Evolutionary conservation across 2,797 vertebrate genomes (phyloP).

Genomic region (Aphelocoma californica): DNA sequence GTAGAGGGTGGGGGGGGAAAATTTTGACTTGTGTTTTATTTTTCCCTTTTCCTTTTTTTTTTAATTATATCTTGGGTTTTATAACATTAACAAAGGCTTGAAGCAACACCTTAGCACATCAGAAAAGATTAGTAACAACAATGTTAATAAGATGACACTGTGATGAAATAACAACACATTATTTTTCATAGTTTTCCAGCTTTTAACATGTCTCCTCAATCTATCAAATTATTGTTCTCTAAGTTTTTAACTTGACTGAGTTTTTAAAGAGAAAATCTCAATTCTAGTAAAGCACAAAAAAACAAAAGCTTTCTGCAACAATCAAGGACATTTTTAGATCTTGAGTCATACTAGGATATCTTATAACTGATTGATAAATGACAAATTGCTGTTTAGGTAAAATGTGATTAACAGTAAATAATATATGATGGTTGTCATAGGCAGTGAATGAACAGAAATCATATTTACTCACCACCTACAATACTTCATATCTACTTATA

Average conservation of each 20-base stretch:
- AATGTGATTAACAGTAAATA: conserved; percentile 19
- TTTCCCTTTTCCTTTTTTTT: background rate
- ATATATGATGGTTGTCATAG: background rate
- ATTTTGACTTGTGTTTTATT: background rate
- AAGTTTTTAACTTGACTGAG: background rate
- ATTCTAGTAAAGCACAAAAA: background rate
- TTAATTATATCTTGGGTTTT: background rate
- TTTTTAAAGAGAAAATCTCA: background rate
- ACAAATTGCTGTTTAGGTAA: conserved; percentile 23
- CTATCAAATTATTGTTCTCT: background rate
- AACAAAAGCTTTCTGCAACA: background rate
- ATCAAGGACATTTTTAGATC: background rate
- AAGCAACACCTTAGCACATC: background rate
- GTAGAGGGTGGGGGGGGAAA: too few species aligned
- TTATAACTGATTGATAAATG: conserved; percentile 24
- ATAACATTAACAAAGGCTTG: background rate
- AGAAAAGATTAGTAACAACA: background rate
- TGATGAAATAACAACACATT: background rate
- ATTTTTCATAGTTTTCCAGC: background rate
- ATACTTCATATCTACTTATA: conserved; percentile 31
- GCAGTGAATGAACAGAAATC: conserved; percentile 14
- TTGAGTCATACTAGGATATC: background rate
- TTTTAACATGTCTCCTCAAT: background rate
- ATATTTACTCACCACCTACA: conserved; percentile 6
- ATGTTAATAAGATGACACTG: background rate